Conservation (phyloP, 2,113 vertebrate species). For the Mixornis gularis region DNA sequence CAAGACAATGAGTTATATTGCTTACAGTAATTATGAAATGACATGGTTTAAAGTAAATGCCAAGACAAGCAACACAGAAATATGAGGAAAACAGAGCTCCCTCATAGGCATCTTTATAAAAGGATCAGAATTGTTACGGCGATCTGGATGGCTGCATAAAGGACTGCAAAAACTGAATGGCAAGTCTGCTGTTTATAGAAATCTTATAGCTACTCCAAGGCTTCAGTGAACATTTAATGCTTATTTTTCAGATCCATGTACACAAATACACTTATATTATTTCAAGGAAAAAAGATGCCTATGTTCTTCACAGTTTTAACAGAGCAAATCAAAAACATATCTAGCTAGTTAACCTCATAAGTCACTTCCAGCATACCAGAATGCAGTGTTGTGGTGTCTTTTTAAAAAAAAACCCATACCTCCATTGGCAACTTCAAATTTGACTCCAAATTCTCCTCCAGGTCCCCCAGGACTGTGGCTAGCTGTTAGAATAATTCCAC, state of each 20-base stretch:
- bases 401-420: constrained; percentile 66
- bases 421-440: constrained; percentile 96
- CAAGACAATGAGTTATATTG: not conserved
- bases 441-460: constrained; percentile 93
- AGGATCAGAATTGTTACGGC: not conserved
- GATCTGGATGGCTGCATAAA: not conserved
- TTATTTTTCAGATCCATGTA: not conserved
- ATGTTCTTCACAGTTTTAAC: not conserved
- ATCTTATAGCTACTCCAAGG: not conserved
- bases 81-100: not conserved
- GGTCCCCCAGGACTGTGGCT: constrained; percentile 95
- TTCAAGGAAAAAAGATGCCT: not conserved
- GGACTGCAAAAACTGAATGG: not conserved
- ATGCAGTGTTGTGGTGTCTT: not conserved
- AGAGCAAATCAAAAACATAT: not conserved
- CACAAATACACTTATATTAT: not conserved
- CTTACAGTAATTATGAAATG: not conserved
- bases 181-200: not conserved
- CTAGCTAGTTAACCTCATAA: not conserved
- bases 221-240: not conserved
- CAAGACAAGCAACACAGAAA: not conserved
- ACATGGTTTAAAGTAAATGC: not conserved
- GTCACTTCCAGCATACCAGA: not conserved
- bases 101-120: not conserved
- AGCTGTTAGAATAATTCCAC: constrained; percentile 94